Percentiles rank a stretch among this genome's conserved stretches.
Evolutionary conservation across 30 jellyfish, hydroid and myxozoan genomes (phyloP).

Genomic region (Hydractinia symbiolongicarpus): DNA sequence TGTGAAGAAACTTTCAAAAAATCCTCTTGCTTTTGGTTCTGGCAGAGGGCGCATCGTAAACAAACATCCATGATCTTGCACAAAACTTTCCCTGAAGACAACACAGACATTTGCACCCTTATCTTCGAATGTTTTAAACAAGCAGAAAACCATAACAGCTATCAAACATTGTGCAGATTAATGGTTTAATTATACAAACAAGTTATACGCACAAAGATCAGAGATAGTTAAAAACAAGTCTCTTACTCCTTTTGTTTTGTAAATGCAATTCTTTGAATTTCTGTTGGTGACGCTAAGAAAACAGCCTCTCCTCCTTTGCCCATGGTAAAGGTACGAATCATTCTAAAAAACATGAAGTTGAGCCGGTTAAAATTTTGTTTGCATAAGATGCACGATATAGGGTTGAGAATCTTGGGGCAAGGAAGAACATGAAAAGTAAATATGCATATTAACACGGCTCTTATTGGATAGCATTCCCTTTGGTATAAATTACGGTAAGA

Average conservation of each 20-base stretch:
- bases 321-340: conserved; percentile 76
- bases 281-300: conserved; percentile 83
- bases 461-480: no score
- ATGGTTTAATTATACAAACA: not conserved
- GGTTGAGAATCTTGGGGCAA: no score
- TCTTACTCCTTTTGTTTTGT: conserved; percentile 62
- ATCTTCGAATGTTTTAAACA: not conserved
- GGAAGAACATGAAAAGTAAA: no score
- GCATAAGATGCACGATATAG: no score
- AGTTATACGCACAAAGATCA: not conserved
- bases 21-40: conserved; percentile 86
- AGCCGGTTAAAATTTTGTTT: no score
- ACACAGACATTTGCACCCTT: no score
- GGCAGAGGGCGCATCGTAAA: conserved; percentile 77
- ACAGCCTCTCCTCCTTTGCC: conserved; percentile 98
- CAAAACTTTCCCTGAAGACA: conserved; percentile 22
- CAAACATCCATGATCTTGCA: conserved; percentile 77
- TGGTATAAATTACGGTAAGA: no score
- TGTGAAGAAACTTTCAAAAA: conserved; percentile 75
- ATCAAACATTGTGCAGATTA: no score
- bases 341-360: conserved; percentile 30
- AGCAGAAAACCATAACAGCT: not conserved
- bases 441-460: no score
- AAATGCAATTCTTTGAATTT: conserved; percentile 79
- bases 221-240: not conserved